Evolutionary conservation across 2,797 vertebrate species (phyloP), one percentile per base, ranked within the genome.

Genomic region (Chaetodon trifasciatus): DNA sequence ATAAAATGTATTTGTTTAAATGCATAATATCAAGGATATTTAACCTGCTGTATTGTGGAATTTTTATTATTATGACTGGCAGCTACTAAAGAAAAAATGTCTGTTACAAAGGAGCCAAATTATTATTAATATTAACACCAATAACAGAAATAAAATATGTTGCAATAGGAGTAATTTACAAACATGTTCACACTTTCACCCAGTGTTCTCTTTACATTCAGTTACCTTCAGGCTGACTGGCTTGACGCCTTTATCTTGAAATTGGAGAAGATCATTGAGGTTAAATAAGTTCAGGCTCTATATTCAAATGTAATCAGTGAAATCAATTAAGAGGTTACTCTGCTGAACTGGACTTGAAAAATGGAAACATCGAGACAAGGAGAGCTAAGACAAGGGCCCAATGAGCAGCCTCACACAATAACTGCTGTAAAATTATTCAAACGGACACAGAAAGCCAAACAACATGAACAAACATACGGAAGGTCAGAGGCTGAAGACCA

Each of bases 311-410:
- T 42, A 40, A 82, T 60, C 53, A 55, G 37, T 46, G 24, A 52
- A 70, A 53, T 81, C 19, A 44, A 71, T 50, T 76, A 40, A 37
- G 17, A 40, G 17, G 6, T 76, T 23, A 46, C n/a, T 70, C 47
- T 67, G 47, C 49, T 61, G 16, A 66, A 21, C 16, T 69, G 40
- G 61, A 28, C 55, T 50, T 63, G 3, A 4, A 40, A 76, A 82
- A 69, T 15, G 8, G 7, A 19, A 8, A 49, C n/a, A 32, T 53
- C 23, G 63, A 37, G 35, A 39, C n/a, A 32, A 56, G 19, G 23
- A 40, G 21, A 61, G 55, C 3, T 0, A n/a, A 40, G 21, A 65
- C 23, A 71, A 70, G 21, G 0, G 0, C 10, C 6, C 13, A 49
- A 42, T 13, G 49, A 6, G 56, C 16, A 58, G 5, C 17, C 53